phyloP scores from a whole-genome alignment of 1,140 invertebrate genomes.

The Cydia strobilella region DNA sequence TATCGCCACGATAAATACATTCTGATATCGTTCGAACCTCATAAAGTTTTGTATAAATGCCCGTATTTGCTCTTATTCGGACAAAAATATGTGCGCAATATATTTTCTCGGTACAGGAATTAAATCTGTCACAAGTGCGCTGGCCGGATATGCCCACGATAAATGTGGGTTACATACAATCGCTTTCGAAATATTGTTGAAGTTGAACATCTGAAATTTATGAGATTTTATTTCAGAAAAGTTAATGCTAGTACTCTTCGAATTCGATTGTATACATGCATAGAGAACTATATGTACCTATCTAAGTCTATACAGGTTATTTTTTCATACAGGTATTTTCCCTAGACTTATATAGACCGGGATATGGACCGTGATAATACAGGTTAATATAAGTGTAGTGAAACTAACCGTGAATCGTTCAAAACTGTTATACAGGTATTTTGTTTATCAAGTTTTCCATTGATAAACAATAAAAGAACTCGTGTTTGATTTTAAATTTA shows the following conservation, averaged over 20 bases:
- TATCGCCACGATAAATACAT: not conserved
- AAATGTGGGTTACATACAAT: not conserved
- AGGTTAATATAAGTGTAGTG: no score
- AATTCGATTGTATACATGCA: not conserved
- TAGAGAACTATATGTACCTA: not conserved
- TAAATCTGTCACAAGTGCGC: not conserved
- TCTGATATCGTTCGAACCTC: not conserved
- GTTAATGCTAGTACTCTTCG: not conserved
- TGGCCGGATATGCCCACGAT: slow-evolving; percentile 17
- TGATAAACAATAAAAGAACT: no score
- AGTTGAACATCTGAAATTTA: slow-evolving; percentile 29
- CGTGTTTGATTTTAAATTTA: no score
- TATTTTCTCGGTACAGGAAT: not conserved
- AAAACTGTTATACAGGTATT: no score
- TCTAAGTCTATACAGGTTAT: not conserved
- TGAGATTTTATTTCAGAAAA: slow-evolving; percentile 5
- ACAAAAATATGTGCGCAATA: slow-evolving; percentile 8
- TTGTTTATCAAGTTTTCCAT: no score
- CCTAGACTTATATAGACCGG: no score
- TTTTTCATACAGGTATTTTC: not conserved
- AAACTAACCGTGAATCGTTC: no score
- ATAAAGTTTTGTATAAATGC: not conserved
- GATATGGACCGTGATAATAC: no score
- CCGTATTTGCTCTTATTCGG: not conserved
- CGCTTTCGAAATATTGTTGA: slow-evolving; percentile 12